Conservation (phyloP, 1,140 invertebrate genomes). For the Drosophila erecta region DNA sequence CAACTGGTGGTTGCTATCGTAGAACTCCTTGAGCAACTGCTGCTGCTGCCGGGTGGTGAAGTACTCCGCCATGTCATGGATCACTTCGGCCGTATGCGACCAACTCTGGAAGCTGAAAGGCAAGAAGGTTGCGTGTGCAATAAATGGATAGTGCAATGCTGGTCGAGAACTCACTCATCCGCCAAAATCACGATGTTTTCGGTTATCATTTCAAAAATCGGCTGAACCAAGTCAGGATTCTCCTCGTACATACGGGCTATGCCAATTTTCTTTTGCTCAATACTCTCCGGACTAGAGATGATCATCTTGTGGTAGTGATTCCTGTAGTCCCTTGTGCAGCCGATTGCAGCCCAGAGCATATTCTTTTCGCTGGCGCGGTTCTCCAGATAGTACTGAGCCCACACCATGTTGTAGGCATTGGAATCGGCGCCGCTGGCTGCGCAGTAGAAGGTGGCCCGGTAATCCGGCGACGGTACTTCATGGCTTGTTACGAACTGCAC, state of each 20-base stretch:
- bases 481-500: conserved; percentile 7
- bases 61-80: conserved; percentile 84
- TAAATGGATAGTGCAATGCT: neutral
- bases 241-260: conserved; percentile 83
- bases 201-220: conserved; percentile 55
- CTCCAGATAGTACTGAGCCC: conserved; percentile 27
- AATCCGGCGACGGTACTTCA: conserved; percentile 84
- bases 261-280: conserved; percentile 49
- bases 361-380: conserved; percentile 35
- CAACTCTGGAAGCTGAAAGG: conserved; percentile 73
- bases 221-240: conserved; percentile 78
- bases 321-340: conserved; percentile 48
- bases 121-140: neutral
- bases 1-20: conserved; percentile 17
- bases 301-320: conserved; percentile 45
- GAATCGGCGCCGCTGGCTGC: conserved; percentile 84
- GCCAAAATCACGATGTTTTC: conserved; percentile 39
- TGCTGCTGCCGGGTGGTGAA: conserved; percentile 85
- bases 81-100: conserved; percentile 71
- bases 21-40: conserved; percentile 48
- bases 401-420: conserved; percentile 10
- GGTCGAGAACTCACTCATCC: conserved; percentile 42
- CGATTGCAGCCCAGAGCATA: conserved; percentile 51
- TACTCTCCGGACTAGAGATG: conserved; percentile 10
- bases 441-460: conserved; percentile 87